These are phyloP conservation scores for Platanista minor DNA, from an alignment of 2,113 vertebrate genomes.

Conservation along the genomic window DNA sequence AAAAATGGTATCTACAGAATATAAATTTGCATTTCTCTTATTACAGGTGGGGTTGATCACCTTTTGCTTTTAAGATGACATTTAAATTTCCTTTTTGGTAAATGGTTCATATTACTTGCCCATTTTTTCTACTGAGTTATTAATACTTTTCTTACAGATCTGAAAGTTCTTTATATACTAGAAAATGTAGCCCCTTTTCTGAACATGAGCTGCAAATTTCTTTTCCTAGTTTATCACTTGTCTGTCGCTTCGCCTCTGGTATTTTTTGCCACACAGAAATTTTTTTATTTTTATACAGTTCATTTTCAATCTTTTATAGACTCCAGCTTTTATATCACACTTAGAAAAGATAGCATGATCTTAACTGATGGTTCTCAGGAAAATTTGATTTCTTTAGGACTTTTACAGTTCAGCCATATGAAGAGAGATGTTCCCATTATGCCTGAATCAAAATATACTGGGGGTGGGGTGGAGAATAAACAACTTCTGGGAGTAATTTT, in stretches of 20 bases:
- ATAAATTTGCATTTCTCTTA: not conserved
- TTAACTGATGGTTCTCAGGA: not conserved
- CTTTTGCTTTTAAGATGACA: slow-evolving; percentile 6
- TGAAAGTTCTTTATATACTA: not conserved
- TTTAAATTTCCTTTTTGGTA: not conserved
- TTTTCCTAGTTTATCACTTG: slow-evolving; percentile 8
- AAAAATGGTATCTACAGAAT: not conserved
- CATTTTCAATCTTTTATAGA: not conserved
- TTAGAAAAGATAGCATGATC: not conserved
- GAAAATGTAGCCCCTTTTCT: not conserved
- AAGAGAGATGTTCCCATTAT: not conserved
- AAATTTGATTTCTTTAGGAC: not conserved
- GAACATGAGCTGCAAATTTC: not conserved
- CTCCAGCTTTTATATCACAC: not conserved
- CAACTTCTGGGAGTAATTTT: slow-evolving; percentile 33
- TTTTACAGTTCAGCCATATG: not conserved
- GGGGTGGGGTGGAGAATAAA: not conserved
- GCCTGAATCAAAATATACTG: not conserved
- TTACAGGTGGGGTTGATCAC: not conserved
- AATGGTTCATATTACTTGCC: too few species aligned
- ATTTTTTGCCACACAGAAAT: not conserved
- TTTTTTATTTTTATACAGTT: not conserved
- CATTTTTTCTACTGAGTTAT: not conserved
- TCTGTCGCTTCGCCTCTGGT: not conserved
- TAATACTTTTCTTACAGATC: not conserved